Conservation (phyloP, 1,140 invertebrate genomes). For the Conus betulinus region DNA sequence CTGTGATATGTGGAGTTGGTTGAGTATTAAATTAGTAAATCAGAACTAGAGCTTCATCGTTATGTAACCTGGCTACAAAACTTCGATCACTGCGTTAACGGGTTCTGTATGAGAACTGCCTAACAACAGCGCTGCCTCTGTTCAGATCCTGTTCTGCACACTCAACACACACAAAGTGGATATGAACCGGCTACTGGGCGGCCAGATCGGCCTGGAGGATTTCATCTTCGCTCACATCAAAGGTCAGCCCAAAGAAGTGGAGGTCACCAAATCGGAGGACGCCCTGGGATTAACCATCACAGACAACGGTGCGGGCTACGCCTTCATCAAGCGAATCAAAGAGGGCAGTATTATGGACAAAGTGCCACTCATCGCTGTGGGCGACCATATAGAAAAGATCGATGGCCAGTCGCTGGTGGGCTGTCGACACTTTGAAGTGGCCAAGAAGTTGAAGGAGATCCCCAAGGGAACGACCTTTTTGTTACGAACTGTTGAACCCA, state of each 20-base stretch:
- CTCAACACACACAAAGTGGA: conserved; percentile 98
- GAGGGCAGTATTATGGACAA: conserved; percentile 91
- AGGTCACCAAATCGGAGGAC: conserved; percentile 94
- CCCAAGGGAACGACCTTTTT: conserved; percentile 92
- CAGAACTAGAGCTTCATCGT: too few species aligned
- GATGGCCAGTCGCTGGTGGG: conserved; percentile 91
- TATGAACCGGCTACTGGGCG: conserved; percentile 94
- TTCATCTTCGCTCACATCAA: conserved; percentile 98
- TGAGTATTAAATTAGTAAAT: too few species aligned
- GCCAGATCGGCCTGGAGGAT: conserved; percentile 97
- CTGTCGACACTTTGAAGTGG: conserved; percentile 96
- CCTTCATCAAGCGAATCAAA: conserved; percentile 98
- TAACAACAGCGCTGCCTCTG: conserved; percentile 68
- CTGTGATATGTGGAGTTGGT: too few species aligned
- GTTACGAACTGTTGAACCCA: conserved; percentile 92
- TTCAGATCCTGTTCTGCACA: conserved; percentile 97
- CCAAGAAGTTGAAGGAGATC: conserved; percentile 95
- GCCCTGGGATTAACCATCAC: conserved; percentile 98
- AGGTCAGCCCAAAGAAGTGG: conserved; percentile 95
- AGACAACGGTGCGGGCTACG: conserved; percentile 96
- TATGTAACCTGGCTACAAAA: too few species aligned
- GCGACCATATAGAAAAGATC: conserved; percentile 98
- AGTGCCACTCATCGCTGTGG: conserved; percentile 89
- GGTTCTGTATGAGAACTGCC: too few species aligned
- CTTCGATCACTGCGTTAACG: too few species aligned